Evolutionary conservation across 2,888 invertebrate species (phyloP), one percentile per base, ranked within the genome.

Genomic region (Cheilosia scutellata): DNA sequence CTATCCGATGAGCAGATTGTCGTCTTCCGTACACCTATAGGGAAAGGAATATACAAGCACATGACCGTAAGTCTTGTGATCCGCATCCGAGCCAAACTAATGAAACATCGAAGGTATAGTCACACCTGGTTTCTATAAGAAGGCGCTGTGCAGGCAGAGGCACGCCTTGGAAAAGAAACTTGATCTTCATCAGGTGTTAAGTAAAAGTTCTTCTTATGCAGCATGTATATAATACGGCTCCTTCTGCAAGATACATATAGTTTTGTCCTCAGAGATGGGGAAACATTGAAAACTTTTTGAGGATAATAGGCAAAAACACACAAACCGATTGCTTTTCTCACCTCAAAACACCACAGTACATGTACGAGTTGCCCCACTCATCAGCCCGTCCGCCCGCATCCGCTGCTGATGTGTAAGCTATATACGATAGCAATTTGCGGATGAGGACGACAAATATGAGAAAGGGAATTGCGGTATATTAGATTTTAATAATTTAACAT

Each of bases 101-200:
- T 86, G 84, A 86, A 82, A 86, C 84, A 80, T 86, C 75, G 80
- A 86, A 86, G 62, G 63, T 62, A 71, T 71, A 84, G 76, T 76
- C 76, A 76, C 80, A 76, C 76, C 66, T 80, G 75, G 75, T 76
- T 82, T 65, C 63, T 62, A 65, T 71, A 75, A 79, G 74, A 74
- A 63, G 49, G 40, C 53, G 27, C 60, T 27, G 20, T 74, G 40
- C 78, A 58, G 44, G 44, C 16, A 47, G 51, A 74, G 70, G 76
- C 65, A 72, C 53, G 76, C 75, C 65, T 75, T 84, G 71, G 51
- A 71, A 76, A 80, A 76, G 80, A 86, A 86, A 86, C 84, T 86
- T 86, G 84, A 86, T 86, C 84, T 86, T 86, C 84, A 86, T 86
- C 80, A 86, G 80, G 80, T 86, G 84, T 76, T 86, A 86, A 80